Base-by-base conservation (phyloP, 2,113 vertebrate species). In the Amia ocellicauda region DNA sequence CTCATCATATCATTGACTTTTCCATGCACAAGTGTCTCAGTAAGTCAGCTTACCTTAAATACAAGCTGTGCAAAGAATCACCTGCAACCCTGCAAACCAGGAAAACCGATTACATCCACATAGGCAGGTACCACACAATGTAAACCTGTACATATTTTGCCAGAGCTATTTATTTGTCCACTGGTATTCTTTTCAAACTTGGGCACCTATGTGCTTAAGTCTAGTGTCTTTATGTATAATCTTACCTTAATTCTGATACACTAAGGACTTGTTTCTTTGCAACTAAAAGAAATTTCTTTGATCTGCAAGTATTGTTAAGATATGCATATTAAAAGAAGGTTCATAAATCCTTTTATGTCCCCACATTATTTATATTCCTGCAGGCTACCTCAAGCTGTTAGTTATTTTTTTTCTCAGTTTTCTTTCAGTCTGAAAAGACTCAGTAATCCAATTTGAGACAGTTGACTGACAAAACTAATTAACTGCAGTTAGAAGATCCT, bases 391-490 rank as follows among this genome's bases (percentile, higher is more conserved):
- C 41, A 58, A 70, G 50, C 16, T 75, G 60, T 66, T 58, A 64
- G 1, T 22, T 58, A 27, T 60, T 68, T n/a, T n/a, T n/a, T n/a
- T n/a, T 69, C 56, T 5, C 20, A 19, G 29, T 62, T 47, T 7
- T 9, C 28, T 67, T 74, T 73, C 57, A 69, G 49, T 64, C 28
- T 60, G 36, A 60, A 62, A 64, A 31, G n/a, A 61, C 1, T 13
- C 43, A 5, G 26, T 69, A 68, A 78, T 65, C 59, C 45, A 64
- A 56, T 74, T 81, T 71, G 51, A 69, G 36, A 16, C 56, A 74
- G 57, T 36, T 78, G 69, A 80, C 62, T 78, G 64, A 71, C 62
- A 71, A 77, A 77, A 62, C 53, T 68, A 76, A 75, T 72, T 75
- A 77, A 68, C 55, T 76, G 41, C 9, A 63, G 45, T 45, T 67